Evolutionary conservation across 2,113 vertebrate species (phyloP).

Genomic region (Falcunculus frontatus): DNA sequence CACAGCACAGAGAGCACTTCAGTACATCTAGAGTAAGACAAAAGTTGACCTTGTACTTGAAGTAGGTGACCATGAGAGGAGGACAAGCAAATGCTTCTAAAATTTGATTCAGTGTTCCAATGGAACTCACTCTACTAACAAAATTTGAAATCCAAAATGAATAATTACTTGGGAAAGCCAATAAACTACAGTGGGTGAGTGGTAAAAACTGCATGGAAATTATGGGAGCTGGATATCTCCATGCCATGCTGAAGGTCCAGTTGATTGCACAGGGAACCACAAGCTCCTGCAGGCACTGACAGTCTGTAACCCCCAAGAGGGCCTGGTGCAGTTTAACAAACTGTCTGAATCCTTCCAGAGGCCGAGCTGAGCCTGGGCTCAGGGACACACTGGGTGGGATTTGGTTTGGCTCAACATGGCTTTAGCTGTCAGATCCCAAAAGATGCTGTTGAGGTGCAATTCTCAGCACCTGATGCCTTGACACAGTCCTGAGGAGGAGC

Average conservation of each 20-base stretch:
- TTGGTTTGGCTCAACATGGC: not conserved
- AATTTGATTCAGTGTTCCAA: not conserved
- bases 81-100: not conserved
- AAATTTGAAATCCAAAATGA: not conserved
- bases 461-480: not conserved
- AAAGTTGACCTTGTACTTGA: conserved; percentile 4
- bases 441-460: fast-evolving
- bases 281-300: not conserved
- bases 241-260: not conserved
- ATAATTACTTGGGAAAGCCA: not conserved
- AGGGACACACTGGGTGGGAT: not conserved
- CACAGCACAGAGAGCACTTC: conserved; percentile 58
- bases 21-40: conserved; percentile 12
- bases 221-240: not conserved
- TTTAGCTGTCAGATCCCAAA: not conserved
- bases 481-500: not conserved
- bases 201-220: not conserved
- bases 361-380: not conserved
- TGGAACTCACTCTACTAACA: not conserved
- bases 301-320: not conserved
- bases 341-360: not conserved
- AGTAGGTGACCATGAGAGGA: not conserved
- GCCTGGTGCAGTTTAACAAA: not conserved
- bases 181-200: not conserved
- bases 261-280: not conserved